These are phyloP conservation scores for Chloropsis hardwickii DNA, from an alignment of 2,113 vertebrate species.

Conservation along the genomic window DNA sequence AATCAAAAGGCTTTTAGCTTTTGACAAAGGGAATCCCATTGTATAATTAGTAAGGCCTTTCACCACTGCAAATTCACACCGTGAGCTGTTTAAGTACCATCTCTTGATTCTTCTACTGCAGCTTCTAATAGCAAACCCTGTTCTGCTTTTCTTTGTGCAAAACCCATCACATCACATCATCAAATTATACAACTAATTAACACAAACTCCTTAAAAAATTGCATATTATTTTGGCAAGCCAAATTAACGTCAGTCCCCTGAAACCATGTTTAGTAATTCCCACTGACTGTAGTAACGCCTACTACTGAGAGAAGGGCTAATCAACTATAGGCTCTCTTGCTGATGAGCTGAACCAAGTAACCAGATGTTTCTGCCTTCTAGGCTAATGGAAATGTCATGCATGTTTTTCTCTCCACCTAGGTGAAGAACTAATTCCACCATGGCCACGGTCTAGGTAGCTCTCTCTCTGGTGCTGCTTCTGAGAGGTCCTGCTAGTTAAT, in stretches of 20 bases:
- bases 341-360: conserved; percentile 46
- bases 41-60: conserved; percentile 62
- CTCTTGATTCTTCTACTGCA: conserved; percentile 55
- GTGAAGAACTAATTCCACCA: conserved; percentile 43
- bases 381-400: conserved; percentile 59
- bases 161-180: conserved; percentile 63
- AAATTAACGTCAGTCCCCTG: conserved; percentile 53
- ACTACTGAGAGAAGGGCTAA: conserved; percentile 60
- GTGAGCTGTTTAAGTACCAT: conserved; percentile 51
- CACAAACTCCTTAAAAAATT: conserved; percentile 66
- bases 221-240: conserved; percentile 68
- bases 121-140: conserved; percentile 54
- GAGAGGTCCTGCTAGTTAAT: not conserved
- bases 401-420: conserved; percentile 27
- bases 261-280: conserved; percentile 56
- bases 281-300: conserved; percentile 20
- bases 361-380: conserved; percentile 53
- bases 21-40: conserved; percentile 59
- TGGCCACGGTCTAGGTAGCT: not conserved
- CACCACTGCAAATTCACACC: conserved; percentile 44
- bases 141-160: conserved; percentile 58
- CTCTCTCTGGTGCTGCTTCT: not conserved
- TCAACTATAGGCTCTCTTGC: conserved; percentile 49
- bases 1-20: conserved; percentile 52
- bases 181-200: conserved; percentile 70